A percentile compares a stretch with the other conserved stretches of the same genome.
phyloP scores from a whole-genome alignment of 2,888 invertebrate species.

The Ariolimax columbianus region DNA sequence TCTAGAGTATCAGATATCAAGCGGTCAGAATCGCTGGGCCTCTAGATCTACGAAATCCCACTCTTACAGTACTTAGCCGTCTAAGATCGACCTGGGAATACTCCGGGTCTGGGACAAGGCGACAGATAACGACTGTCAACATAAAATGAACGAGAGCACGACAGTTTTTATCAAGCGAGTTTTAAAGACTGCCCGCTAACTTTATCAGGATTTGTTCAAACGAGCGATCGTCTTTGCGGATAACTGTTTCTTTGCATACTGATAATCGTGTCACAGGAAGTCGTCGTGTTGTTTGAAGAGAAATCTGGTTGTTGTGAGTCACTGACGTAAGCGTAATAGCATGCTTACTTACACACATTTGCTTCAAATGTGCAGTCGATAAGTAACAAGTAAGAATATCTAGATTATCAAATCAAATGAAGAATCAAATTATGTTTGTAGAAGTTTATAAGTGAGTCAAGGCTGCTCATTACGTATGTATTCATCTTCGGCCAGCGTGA shows the following conservation, averaged over 20 bases:
- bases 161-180: background rate
- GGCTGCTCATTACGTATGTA: too few species aligned
- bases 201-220: background rate
- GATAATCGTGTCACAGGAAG: background rate
- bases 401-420: too few species aligned
- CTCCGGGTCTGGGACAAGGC: background rate
- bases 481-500: too few species aligned
- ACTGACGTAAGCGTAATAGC: too few species aligned
- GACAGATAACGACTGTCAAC: constrained; percentile 1
- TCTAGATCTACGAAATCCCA: background rate
- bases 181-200: background rate
- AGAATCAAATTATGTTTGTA: too few species aligned
- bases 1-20: background rate
- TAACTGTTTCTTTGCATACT: background rate
- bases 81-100: background rate
- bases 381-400: too few species aligned
- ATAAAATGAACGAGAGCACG: background rate
- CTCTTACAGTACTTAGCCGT: background rate
- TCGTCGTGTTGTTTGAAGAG: too few species aligned
- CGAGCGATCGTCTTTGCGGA: background rate
- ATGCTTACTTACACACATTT: too few species aligned
- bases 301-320: too few species aligned
- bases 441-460: too few species aligned
- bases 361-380: too few species aligned
- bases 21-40: too few species aligned